phyloP scores from a whole-genome alignment of 2,113 vertebrate species.

The Rhodinocichla rosea region DNA sequence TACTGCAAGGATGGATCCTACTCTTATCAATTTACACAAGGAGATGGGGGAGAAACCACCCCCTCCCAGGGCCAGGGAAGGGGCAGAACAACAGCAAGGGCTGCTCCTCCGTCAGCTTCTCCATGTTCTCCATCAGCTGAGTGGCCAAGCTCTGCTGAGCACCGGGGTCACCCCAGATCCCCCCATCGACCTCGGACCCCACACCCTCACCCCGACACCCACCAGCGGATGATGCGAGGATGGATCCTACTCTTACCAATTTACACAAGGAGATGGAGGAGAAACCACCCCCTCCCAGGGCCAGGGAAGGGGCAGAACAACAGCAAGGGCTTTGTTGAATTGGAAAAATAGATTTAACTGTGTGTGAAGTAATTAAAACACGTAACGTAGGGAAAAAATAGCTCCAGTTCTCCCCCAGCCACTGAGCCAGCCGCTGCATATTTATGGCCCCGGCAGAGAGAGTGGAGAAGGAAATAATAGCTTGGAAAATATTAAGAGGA shows the following conservation, averaged over 20 bases:
- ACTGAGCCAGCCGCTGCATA: slow-evolving; percentile 72
- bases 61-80: not conserved
- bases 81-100: not conserved
- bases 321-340: not conserved
- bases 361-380: slow-evolving; percentile 64
- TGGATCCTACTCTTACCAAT: not conserved
- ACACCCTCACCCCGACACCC: not conserved
- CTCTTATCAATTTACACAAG: not conserved
- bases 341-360: slow-evolving; percentile 65
- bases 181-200: rapidly evolving
- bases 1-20: not conserved
- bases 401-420: slow-evolving; percentile 52
- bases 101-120: slow-evolving; percentile 91
- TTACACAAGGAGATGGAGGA: not conserved
- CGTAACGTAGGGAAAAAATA: slow-evolving; percentile 66
- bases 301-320: slow-evolving; percentile 9
- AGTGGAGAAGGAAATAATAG: slow-evolving; percentile 29
- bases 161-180: not conserved
- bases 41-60: not conserved
- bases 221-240: not conserved
- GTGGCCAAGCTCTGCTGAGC: slow-evolving; percentile 81
- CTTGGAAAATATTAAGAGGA: slow-evolving; percentile 44
- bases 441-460: slow-evolving; percentile 73
- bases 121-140: slow-evolving; percentile 92
- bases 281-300: not conserved